phyloP scores from a whole-genome alignment of 2,113 vertebrate genomes.

The Dromaius novaehollandiae region DNA sequence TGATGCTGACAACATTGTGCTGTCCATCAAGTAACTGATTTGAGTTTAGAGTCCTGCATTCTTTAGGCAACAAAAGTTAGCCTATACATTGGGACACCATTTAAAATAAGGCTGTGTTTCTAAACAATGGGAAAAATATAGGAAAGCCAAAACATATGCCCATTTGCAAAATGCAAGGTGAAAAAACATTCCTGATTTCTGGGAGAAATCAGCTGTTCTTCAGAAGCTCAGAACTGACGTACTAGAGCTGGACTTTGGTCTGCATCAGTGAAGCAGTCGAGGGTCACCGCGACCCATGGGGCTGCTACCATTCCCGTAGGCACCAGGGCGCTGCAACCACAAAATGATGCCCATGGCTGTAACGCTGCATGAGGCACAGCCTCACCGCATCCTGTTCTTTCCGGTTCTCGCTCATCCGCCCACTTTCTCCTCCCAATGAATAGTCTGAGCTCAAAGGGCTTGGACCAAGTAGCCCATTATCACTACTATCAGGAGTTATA shows the following conservation, averaged over 20 bases:
- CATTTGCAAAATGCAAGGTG: background rate
- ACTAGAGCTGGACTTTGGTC: background rate
- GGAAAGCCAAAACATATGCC: background rate
- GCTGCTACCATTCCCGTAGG: too few relatives aligned
- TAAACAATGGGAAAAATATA: background rate
- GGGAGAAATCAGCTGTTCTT: background rate
- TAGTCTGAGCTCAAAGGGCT: background rate
- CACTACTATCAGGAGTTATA: background rate
- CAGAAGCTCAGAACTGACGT: background rate
- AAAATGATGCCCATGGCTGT: background rate
- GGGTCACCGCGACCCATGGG: rapidly evolving
- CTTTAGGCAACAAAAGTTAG: background rate
- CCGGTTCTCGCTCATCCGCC: background rate
- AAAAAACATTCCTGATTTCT: background rate
- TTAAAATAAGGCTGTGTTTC: background rate
- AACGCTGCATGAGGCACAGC: background rate
- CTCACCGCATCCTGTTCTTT: background rate
- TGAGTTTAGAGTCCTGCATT: background rate
- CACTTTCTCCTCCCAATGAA: background rate
- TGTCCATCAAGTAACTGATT: background rate
- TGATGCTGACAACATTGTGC: background rate
- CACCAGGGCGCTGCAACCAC: background rate
- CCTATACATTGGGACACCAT: background rate
- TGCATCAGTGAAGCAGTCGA: background rate
- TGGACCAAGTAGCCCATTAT: background rate